Evolutionary conservation across 2,797 vertebrate species (phyloP).

Genomic region (Schizothorax lantsangensis): DNA sequence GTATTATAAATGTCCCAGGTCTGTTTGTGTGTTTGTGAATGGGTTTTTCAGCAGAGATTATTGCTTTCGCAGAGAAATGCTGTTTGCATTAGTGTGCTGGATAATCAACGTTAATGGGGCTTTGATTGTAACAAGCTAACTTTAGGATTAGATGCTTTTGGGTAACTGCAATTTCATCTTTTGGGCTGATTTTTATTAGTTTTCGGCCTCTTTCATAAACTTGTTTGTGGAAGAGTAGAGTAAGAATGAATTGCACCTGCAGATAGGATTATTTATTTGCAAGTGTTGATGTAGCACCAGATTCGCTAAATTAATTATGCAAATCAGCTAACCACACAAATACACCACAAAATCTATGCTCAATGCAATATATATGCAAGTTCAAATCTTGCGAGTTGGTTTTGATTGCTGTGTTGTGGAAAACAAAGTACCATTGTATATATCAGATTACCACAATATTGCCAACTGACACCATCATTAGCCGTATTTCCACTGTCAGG

Average conservation of each 20-base stretch:
- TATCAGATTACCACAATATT: neutral
- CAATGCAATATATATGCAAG: neutral
- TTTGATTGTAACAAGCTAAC: constrained; percentile 8
- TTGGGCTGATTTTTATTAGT: neutral
- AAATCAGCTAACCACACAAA: neutral
- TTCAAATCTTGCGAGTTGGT: neutral
- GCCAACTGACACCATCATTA: neutral
- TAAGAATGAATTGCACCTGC: neutral
- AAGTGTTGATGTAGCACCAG: constrained; percentile 5
- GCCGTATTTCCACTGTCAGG: neutral
- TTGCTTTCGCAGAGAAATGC: neutral
- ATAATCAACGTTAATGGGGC: constrained; percentile 21
- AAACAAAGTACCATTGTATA: neutral
- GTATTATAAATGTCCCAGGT: constrained; percentile 21
- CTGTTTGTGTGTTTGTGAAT: constrained; percentile 34
- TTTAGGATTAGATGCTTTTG: constrained; percentile 13
- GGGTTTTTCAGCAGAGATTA: constrained; percentile 13
- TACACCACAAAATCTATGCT: neutral
- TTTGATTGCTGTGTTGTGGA: neutral
- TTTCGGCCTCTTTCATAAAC: neutral
- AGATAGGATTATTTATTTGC: neutral
- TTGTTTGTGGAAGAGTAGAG: neutral
- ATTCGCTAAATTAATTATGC: neutral
- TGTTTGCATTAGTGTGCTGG: constrained; percentile 9
- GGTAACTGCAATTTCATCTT: constrained; percentile 4